A percentile compares a stretch with the other conserved stretches of the same genome.
Conservation (phyloP, 1,140 invertebrate genomes). For the Wasmannia auropunctata region DNA sequence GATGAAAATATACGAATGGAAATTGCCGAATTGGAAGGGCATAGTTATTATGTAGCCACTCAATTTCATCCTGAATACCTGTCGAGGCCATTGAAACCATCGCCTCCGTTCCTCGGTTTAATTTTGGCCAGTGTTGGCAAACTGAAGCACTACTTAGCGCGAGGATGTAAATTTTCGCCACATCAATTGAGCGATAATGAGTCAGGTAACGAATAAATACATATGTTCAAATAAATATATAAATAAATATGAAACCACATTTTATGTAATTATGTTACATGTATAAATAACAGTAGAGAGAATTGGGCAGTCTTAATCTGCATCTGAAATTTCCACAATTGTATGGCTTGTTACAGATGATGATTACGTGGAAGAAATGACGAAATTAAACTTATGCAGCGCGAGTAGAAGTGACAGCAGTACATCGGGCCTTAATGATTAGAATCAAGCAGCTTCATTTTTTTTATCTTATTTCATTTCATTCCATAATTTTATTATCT, state of each 20-base stretch:
- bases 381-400: constrained; percentile 13
- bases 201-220: constrained; percentile 84
- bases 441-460: background rate
- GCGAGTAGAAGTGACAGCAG: constrained; percentile 59
- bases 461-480: constrained; percentile 1
- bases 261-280: background rate
- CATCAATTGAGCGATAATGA: constrained; percentile 89
- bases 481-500: constrained; percentile 15
- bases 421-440: constrained; percentile 53
- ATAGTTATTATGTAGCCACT: constrained; percentile 97
- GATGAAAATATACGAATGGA: constrained; percentile 93
- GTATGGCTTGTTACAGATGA: constrained; percentile 45
- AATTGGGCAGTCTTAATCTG: background rate
- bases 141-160: constrained; percentile 89
- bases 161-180: constrained; percentile 90
- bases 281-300: background rate
- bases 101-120: constrained; percentile 97
- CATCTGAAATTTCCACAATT: background rate
- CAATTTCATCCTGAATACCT: constrained; percentile 99
- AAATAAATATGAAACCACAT: background rate
- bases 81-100: constrained; percentile 96
- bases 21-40: constrained; percentile 90
- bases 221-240: background rate
- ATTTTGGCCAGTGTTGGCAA: constrained; percentile 94
- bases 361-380: constrained; percentile 13